Percentiles rank a stretch among this genome's conserved stretches.
Conservation (phyloP, 2,113 vertebrate species). For the Istiophorus platypterus region DNA sequence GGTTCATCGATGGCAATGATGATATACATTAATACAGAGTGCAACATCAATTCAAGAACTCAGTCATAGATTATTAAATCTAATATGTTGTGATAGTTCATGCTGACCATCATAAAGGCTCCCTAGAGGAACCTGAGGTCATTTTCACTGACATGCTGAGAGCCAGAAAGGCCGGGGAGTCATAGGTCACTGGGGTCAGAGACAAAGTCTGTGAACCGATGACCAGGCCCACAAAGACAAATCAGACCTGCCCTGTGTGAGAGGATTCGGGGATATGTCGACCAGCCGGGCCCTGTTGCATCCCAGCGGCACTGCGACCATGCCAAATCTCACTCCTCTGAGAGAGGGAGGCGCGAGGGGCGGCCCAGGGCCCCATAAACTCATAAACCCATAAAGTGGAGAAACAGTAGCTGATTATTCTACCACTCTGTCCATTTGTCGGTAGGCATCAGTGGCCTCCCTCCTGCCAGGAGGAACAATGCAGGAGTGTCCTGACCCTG, state of each 20-base stretch:
- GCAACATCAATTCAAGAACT: not conserved
- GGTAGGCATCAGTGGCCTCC: slow-evolving; percentile 65
- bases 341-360: slow-evolving; percentile 34
- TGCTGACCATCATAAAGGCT: slow-evolving; percentile 48
- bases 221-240: slow-evolving; percentile 46
- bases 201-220: slow-evolving; percentile 47
- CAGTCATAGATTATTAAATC: slow-evolving; percentile 27
- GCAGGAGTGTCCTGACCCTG: slow-evolving; percentile 71
- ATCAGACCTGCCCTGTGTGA: slow-evolving; percentile 52
- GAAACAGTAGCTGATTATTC: slow-evolving; percentile 76
- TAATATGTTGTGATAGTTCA: slow-evolving; percentile 54
- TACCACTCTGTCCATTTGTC: slow-evolving; percentile 75
- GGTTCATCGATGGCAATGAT: not conserved
- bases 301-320: slow-evolving; percentile 14
- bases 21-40: not conserved
- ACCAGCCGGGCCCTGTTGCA: slow-evolving; percentile 13
- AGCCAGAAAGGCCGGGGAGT: slow-evolving; percentile 55
- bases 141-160: slow-evolving; percentile 71
- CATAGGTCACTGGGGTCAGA: slow-evolving; percentile 68
- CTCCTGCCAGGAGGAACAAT: slow-evolving; percentile 76
- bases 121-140: slow-evolving; percentile 41
- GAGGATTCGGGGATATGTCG: not conserved
- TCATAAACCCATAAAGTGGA: slow-evolving; percentile 71
- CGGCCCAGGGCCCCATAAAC: slow-evolving; percentile 54
- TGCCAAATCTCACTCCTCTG: slow-evolving; percentile 33